Base-by-base conservation (phyloP, 2,888 invertebrate genomes). In the Nebria brevicollis region DNA sequence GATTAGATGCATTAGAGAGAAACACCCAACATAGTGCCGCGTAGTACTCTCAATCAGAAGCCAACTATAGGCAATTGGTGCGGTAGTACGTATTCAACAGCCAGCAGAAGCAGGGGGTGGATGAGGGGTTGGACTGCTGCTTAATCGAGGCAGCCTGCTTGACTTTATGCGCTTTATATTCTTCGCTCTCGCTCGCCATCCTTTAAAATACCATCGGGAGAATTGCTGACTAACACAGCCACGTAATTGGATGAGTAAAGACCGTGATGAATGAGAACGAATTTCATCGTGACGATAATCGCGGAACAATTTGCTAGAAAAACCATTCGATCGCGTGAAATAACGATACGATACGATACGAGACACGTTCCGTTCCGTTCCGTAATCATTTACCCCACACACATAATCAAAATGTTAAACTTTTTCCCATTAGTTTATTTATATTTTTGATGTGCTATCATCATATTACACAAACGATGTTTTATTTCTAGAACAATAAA, bases 241-340 rank as follows among this genome's bases (percentile, higher is more conserved):
- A 87, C 87, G 88, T 88, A 89, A 89, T 89, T 88, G 89, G 88
- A 88, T 86, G 88, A 87, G 87, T 88, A 88, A 88, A 88, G 88
- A 88, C 66, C 66, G 75, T 82, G 75, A 75, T 81, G 81, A 81
- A 76, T 72, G 77, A 8, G 26, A 42, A 42, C 41, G 43, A 10
- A 72, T 78, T 77, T 66, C 80, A 75, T 76, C 73, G 68, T 79
- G 75, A 75, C 77, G 74, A 78, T 82, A 82, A 78, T 78, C 82
- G 82, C 43, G 11, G 15, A 42, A 74, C 54, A 74, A 74, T 74
- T 74, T 74, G 74, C 74, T 54, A 74, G 74, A 54, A 74, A 43
- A 74, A 72, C 72, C 74, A 34, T 43, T 66, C 66, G 13, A 66
- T 66, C 7, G 13, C 25, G 10, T 66, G 66, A 20, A 20, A 20